These are phyloP conservation scores for Leguminivora glycinivorella DNA, from an alignment of 1,140 invertebrate genomes.

Conservation along the genomic window DNA sequence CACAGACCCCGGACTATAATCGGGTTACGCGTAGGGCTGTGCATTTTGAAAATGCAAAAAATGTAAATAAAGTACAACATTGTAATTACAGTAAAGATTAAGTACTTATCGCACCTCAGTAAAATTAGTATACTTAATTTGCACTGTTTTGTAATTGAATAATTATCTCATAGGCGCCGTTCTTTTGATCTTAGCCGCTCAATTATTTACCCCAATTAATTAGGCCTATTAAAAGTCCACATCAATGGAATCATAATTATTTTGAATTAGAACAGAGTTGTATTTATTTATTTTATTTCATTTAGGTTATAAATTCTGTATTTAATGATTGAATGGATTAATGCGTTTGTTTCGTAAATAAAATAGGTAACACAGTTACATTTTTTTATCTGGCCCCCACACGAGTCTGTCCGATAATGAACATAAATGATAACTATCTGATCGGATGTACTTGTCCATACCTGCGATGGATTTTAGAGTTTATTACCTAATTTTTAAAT, in stretches of 20 bases:
- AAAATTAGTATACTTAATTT: background rate
- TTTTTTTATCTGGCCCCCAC: too few relatives aligned
- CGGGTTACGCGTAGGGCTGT: background rate
- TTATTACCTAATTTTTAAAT: too few relatives aligned
- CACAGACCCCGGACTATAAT: background rate
- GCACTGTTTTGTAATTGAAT: conserved; percentile 4
- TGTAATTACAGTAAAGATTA: background rate
- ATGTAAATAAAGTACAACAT: too few relatives aligned
- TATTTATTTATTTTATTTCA: background rate
- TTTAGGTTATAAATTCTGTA: too few relatives aligned
- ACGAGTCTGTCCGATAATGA: too few relatives aligned
- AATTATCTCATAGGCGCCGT: background rate
- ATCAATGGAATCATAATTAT: background rate
- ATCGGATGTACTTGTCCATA: too few relatives aligned
- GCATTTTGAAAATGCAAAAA: background rate
- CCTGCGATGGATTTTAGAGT: too few relatives aligned
- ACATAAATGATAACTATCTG: too few relatives aligned
- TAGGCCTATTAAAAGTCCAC: background rate
- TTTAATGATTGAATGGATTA: too few relatives aligned
- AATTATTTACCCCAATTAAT: background rate
- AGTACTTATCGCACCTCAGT: background rate
- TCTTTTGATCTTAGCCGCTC: background rate
- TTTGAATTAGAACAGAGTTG: background rate
- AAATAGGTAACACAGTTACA: too few relatives aligned
- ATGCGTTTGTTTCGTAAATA: too few relatives aligned